These are phyloP conservation scores for Rhodeus uyekii DNA, from an alignment of 2,797 vertebrate genomes.

Conservation along the genomic window DNA sequence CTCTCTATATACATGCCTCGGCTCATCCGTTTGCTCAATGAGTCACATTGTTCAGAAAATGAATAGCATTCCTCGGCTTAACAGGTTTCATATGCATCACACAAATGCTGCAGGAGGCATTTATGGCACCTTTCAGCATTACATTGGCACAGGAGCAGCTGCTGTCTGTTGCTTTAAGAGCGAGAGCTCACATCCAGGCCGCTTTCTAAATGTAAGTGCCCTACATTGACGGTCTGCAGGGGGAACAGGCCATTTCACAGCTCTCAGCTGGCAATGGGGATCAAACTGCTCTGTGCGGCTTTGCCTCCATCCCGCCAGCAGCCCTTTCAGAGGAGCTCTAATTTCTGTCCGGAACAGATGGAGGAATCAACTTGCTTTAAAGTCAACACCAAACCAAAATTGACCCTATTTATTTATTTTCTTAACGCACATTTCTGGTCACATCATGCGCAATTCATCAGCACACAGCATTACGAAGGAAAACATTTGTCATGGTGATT, in stretches of 20 bases:
- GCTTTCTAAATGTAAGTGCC: constrained; percentile 49
- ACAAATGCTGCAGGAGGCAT: background rate
- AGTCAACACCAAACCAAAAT: constrained; percentile 14
- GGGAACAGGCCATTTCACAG: constrained; percentile 30
- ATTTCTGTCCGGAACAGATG: constrained; percentile 30
- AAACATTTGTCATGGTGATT: background rate
- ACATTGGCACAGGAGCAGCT: background rate
- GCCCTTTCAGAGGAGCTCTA: constrained; percentile 4
- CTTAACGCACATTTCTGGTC: background rate
- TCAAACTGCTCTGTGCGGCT: constrained; percentile 19
- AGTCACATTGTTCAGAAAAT: background rate
- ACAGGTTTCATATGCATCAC: background rate
- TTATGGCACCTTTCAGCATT: no score
- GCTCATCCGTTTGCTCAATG: background rate
- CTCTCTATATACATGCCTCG: background rate
- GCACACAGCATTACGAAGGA: background rate
- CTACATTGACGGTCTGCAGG: constrained; percentile 49
- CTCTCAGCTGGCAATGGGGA: constrained; percentile 20
- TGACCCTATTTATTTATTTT: constrained; percentile 5
- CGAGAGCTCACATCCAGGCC: background rate
- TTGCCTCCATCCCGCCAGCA: background rate
- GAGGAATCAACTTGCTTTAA: constrained; percentile 17
- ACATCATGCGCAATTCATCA: background rate
- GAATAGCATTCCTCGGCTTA: background rate
- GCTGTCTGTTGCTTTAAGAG: constrained; percentile 35